These are phyloP conservation scores for Tachuris rubrigastra DNA, from an alignment of 2,113 vertebrate species.

Conservation along the genomic window DNA sequence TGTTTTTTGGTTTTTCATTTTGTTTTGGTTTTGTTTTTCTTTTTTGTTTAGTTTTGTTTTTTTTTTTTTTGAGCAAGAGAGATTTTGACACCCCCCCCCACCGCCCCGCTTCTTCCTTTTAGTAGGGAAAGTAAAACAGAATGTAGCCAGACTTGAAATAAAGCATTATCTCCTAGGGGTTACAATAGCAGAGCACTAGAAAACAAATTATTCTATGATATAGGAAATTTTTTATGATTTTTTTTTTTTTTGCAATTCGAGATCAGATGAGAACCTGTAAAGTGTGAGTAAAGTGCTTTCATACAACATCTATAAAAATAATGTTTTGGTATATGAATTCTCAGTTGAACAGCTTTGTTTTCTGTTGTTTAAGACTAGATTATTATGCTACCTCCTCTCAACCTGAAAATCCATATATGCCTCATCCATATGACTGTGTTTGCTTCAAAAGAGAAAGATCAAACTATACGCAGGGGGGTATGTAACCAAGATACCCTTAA, in stretches of 20 bases:
- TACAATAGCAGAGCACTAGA: background rate
- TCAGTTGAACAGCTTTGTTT: background rate
- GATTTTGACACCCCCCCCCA: too few relatives aligned
- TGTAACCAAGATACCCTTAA: background rate
- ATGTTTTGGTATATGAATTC: background rate
- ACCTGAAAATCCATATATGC: background rate
- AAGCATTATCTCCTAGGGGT: background rate
- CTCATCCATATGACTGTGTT: background rate
- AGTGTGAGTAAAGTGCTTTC: background rate
- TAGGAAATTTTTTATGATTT: background rate
- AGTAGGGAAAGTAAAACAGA: background rate
- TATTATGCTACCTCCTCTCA: background rate
- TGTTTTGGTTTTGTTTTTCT: background rate
- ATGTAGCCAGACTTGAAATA: background rate
- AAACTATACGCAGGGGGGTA: background rate
- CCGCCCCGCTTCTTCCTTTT: background rate
- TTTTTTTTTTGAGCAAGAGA: background rate
- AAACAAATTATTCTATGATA: background rate
- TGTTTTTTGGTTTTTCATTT: too few relatives aligned
- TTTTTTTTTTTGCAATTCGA: background rate
- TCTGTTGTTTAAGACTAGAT: background rate
- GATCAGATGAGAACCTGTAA: background rate
- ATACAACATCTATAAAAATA: background rate
- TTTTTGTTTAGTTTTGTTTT: background rate
- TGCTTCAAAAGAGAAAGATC: background rate